phyloP scores from a whole-genome alignment of 2,888 invertebrate species.

The Prenolepis imparis region DNA sequence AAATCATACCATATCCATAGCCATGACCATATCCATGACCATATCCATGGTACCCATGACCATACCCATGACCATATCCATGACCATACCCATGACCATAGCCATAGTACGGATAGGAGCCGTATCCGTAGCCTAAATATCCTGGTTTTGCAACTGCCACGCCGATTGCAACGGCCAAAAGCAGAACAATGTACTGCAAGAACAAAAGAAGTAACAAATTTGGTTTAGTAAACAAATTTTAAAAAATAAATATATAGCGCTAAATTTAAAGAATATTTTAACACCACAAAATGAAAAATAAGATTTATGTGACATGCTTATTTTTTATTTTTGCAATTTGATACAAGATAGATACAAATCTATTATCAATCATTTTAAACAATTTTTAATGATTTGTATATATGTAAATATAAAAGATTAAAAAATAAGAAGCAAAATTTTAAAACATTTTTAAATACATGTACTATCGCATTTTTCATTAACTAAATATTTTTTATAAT shows the following conservation, averaged over 20 bases:
- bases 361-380: background rate
- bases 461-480: background rate
- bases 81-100: slow-evolving; percentile 70
- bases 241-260: background rate
- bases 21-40: slow-evolving; percentile 55
- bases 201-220: background rate
- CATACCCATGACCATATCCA: slow-evolving; percentile 68
- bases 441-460: background rate
- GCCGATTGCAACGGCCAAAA: slow-evolving; percentile 76
- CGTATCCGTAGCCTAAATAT: slow-evolving; percentile 72
- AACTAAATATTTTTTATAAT: slow-evolving; percentile 4
- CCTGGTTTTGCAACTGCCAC: slow-evolving; percentile 80
- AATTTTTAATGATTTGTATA: background rate
- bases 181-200: slow-evolving; percentile 75
- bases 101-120: slow-evolving; percentile 73
- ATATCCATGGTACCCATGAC: slow-evolving; percentile 30
- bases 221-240: background rate
- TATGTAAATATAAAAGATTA: background rate
- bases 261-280: background rate
- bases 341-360: background rate
- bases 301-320: background rate
- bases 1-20: slow-evolving; percentile 37
- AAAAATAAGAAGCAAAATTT: background rate
- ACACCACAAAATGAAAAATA: background rate
- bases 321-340: background rate